Evolutionary conservation across 2,113 vertebrate genomes (phyloP).

Genomic region (Chunga burmeisteri): DNA sequence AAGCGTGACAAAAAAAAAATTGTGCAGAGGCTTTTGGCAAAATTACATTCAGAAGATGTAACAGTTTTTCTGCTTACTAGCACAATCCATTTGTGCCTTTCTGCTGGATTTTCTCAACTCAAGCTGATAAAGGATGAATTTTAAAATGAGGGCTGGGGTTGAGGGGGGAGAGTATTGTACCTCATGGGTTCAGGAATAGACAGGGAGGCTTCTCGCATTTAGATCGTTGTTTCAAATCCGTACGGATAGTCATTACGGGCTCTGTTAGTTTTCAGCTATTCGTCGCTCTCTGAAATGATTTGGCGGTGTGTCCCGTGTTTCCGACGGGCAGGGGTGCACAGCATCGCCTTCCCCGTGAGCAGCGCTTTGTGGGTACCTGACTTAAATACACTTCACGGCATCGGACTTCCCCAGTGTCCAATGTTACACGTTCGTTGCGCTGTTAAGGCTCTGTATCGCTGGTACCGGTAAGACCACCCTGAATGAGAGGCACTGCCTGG

Average conservation of each 20-base stretch:
- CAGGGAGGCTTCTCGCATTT: not conserved
- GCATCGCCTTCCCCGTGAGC: rapidly evolving
- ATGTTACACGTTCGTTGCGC: rapidly evolving
- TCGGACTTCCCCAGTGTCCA: rapidly evolving
- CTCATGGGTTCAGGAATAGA: not conserved
- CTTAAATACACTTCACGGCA: rapidly evolving
- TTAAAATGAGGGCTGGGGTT: not conserved
- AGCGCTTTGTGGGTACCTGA: rapidly evolving
- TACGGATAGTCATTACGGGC: rapidly evolving
- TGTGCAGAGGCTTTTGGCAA: conserved; percentile 66
- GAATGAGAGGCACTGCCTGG: not conserved
- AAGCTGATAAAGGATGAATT: conserved; percentile 63
- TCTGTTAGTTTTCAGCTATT: not conserved
- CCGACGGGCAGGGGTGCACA: not conserved
- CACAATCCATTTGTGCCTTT: conserved; percentile 72
- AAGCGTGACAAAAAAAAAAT: conserved; percentile 68
- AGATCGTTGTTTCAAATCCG: rapidly evolving
- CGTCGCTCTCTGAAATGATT: rapidly evolving
- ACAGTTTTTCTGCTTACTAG: conserved; percentile 73
- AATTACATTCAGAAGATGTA: conserved; percentile 71
- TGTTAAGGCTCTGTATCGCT: rapidly evolving
- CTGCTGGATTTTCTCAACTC: conserved; percentile 53
- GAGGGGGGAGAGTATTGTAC: not conserved
- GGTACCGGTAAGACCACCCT: not conserved
- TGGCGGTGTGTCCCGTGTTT: rapidly evolving